phyloP scores from a whole-genome alignment of 2,113 vertebrate species.

The Callospermophilus lateralis region DNA sequence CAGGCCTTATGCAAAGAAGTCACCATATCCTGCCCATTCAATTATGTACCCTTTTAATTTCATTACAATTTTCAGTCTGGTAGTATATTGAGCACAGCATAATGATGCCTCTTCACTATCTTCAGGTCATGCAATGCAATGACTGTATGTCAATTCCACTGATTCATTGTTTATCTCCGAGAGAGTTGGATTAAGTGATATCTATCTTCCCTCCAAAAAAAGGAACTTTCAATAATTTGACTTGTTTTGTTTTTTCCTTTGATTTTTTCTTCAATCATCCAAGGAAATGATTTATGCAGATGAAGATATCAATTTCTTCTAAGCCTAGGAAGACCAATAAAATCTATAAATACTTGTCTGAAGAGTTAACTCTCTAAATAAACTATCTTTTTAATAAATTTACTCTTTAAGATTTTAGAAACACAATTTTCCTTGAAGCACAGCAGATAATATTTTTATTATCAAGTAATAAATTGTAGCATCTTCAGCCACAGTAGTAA shows the following conservation, averaged over 20 bases:
- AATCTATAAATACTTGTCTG: neutral
- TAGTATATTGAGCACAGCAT: neutral
- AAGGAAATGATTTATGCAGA: neutral
- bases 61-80: neutral
- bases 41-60: neutral
- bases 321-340: neutral
- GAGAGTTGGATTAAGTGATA: neutral
- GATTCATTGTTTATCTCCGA: neutral
- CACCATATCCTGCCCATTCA: neutral
- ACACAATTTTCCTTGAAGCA: neutral
- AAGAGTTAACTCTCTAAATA: conserved; percentile 18
- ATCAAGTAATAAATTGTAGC: neutral
- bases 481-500: neutral
- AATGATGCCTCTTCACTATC: neutral
- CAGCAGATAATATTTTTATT: neutral
- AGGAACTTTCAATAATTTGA: neutral
- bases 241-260: neutral
- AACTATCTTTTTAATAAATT: neutral
- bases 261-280: neutral
- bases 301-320: neutral
- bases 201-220: neutral
- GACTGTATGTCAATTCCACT: neutral
- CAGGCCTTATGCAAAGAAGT: neutral
- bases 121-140: neutral
- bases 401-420: conserved; percentile 28